A percentile compares a stretch with the other conserved stretches of the same genome.
Evolutionary conservation across 92 coral and sea anemone genomes (phyloP).

Genomic region (Meandrina meandrites): DNA sequence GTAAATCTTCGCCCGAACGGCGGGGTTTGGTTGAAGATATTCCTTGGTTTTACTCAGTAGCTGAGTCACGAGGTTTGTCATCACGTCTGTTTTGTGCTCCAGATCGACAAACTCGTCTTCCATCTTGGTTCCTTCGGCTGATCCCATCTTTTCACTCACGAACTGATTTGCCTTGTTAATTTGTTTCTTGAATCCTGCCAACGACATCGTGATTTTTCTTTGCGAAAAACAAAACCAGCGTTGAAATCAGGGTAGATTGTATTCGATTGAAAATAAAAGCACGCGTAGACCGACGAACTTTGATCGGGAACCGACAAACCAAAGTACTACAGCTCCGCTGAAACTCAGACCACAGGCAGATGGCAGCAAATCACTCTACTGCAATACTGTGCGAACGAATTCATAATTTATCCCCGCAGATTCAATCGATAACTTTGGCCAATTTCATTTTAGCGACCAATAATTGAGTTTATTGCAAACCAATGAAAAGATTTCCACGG

Average conservation of each 20-base stretch:
- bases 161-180: slow-evolving; percentile 91
- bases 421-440: slow-evolving; percentile 57
- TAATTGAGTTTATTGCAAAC: slow-evolving; percentile 38
- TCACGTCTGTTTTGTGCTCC: slow-evolving; percentile 81
- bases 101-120: slow-evolving; percentile 78
- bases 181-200: slow-evolving; percentile 90
- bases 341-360: not conserved
- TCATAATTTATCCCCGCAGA: slow-evolving; percentile 58
- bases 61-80: slow-evolving; percentile 69
- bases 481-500: slow-evolving; percentile 52
- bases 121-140: slow-evolving; percentile 91
- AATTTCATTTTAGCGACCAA: slow-evolving; percentile 51
- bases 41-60: slow-evolving; percentile 82
- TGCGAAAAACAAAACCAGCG: not conserved
- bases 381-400: slow-evolving; percentile 36
- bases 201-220: slow-evolving; percentile 63
- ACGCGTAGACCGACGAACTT: not conserved
- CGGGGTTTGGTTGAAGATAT: slow-evolving; percentile 80
- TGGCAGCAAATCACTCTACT: slow-evolving; percentile 23
- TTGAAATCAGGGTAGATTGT: not conserved
- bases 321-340: not conserved
- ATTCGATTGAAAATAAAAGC: slow-evolving; percentile 12
- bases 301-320: too few species aligned
- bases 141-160: slow-evolving; percentile 93
- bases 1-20: slow-evolving; percentile 79